Conservation (phyloP, 2,797 vertebrate genomes). For the Melanotaenia parkinsoni region DNA sequence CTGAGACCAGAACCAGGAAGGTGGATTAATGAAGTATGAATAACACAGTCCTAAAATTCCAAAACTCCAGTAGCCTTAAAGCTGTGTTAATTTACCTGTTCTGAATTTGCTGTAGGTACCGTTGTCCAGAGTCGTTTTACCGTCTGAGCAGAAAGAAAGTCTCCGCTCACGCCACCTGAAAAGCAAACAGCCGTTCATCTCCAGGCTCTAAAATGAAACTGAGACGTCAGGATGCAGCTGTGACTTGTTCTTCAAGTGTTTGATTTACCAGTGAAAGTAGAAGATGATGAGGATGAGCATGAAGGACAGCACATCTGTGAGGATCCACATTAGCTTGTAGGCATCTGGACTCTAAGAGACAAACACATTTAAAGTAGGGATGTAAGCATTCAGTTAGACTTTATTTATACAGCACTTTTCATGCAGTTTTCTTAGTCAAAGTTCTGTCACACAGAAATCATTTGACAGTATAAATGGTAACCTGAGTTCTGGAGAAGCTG, state of each 20-base stretch:
- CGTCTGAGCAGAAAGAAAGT: slow-evolving; percentile 68
- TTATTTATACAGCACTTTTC: no score
- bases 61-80: not conserved
- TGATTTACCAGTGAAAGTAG: slow-evolving; percentile 87
- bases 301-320: slow-evolving; percentile 82
- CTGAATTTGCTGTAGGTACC: slow-evolving; percentile 83
- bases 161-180: slow-evolving; percentile 86
- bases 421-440: no score
- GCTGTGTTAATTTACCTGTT: slow-evolving; percentile 71
- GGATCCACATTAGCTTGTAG: slow-evolving; percentile 88
- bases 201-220: not conserved
- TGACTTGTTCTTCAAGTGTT: not conserved
- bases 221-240: not conserved
- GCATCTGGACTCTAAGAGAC: slow-evolving; percentile 84
- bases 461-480: no score
- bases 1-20: slow-evolving; percentile 37
- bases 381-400: no score
- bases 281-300: slow-evolving; percentile 83
- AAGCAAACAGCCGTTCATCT: slow-evolving; percentile 1
- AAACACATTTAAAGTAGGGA: not conserved
- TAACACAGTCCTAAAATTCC: not conserved
- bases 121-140: slow-evolving; percentile 57
- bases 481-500: no score
- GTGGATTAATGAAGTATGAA: not conserved
- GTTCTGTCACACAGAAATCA: no score